Evolutionary conservation across 2,797 vertebrate species (phyloP).

Genomic region (Lepilemur septentrionalis): DNA sequence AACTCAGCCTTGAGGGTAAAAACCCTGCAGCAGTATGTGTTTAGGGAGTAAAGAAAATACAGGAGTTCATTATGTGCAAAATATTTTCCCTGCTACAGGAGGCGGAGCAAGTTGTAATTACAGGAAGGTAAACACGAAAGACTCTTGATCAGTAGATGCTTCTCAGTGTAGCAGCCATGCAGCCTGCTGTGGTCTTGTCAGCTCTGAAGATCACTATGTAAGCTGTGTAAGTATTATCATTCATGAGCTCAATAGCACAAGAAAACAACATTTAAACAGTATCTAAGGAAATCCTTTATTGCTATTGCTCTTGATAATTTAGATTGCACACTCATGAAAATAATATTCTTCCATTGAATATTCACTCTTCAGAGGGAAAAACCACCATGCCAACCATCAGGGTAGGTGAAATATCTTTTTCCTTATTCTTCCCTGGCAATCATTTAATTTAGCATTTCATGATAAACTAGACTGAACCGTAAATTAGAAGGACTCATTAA

Average conservation of each 20-base stretch:
- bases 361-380: background rate
- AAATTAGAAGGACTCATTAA: background rate
- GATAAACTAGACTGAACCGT: background rate
- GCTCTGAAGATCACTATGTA: background rate
- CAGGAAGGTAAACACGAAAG: background rate
- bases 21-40: background rate
- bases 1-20: background rate
- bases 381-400: background rate
- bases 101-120: background rate
- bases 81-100: background rate
- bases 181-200: background rate
- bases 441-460: background rate
- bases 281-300: background rate
- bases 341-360: background rate
- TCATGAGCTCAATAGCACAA: background rate
- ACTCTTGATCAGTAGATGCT: background rate
- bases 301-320: background rate
- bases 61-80: background rate
- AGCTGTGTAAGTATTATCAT: background rate
- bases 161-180: background rate
- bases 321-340: background rate
- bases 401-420: background rate
- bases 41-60: background rate
- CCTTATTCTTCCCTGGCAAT: background rate
- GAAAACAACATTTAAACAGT: background rate